Base-by-base conservation (phyloP, 2,113 vertebrate species). In the Puma concolor region DNA sequence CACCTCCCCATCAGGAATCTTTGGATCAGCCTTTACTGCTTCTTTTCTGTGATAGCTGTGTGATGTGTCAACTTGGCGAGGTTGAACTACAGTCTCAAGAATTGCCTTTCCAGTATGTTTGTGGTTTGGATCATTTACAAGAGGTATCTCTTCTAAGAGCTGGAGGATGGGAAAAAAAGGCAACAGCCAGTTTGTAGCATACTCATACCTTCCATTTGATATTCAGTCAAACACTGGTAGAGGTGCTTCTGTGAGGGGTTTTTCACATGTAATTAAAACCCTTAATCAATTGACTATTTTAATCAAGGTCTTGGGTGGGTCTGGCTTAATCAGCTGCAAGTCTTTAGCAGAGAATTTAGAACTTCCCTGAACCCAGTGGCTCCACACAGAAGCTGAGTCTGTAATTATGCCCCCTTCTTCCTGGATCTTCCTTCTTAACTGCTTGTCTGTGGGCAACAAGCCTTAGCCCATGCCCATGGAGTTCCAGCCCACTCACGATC, bases 71-170 rank as follows among this genome's bases (percentile, higher is more conserved):
- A 8, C 29, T 81, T 76, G 52, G 64, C 29, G 11, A 33, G 14
- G 54, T 17, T 80, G 16, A 80, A 74, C 27, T 48, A 3, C 3
- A 11, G 31, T 7, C 16, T 57, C 23, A 10, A 9, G 31, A 52
- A 74, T 89, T 44, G 27, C 25, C 17, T 92, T 69, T 74, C 66
- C 88, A n/a, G 74, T n/a, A 23, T 64, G 60, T 92, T 80, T 76
- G 72, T 54, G 9, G 23, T 41, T 86, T 33, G 12, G 29, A 60
- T 19, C 33, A 88, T 60, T 16, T 31, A 25, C 16, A 25, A 66
- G 83, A 19, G 67, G 52, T 41, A 54, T 19, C 25, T 86, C 48
- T 36, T 16, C 17, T 9, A 67, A 74, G 48, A 38, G 14, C 0
- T 84, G n/a, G 25, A 81, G 25, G 29, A 21, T 19, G 1, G 36